Conservation (phyloP, 2,888 invertebrate genomes). For the Troides oblongomaculatus region DNA sequence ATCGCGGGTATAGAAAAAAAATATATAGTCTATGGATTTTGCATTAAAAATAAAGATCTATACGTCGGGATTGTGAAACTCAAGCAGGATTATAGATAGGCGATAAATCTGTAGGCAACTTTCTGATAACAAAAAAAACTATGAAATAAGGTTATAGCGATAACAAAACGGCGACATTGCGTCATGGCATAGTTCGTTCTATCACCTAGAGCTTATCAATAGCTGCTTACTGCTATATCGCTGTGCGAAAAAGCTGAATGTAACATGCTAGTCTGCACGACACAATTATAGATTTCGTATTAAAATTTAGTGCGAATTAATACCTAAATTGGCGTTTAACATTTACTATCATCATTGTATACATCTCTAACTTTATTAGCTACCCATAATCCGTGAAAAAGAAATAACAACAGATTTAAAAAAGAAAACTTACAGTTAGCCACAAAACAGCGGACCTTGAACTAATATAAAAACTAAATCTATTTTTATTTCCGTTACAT, state of each 20-base stretch:
- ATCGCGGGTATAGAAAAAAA: constrained; percentile 7
- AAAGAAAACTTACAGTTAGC: constrained; percentile 44
- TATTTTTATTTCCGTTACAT: constrained; percentile 54
- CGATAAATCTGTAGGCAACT: background rate
- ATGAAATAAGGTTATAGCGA: background rate
- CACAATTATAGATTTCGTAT: constrained; percentile 6
- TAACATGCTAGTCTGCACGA: constrained; percentile 7
- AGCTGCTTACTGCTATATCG: constrained; percentile 24
- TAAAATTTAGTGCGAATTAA: constrained; percentile 20
- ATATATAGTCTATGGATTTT: background rate
- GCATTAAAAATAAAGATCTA: too few species aligned
- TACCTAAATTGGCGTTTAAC: constrained; percentile 10
- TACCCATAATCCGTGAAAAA: constrained; percentile 67
- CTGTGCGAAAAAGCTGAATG: constrained; percentile 24
- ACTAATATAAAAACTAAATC: constrained; percentile 56
- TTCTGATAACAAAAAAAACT: background rate
- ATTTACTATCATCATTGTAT: constrained; percentile 33
- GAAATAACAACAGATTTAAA: constrained; percentile 67
- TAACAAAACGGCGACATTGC: constrained; percentile 16
- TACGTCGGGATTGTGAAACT: background rate
- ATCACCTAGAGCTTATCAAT: constrained; percentile 17
- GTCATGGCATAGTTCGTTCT: constrained; percentile 9
- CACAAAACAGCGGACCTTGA: constrained; percentile 46
- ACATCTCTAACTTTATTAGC: constrained; percentile 47
- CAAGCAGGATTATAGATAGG: constrained; percentile 18